These are phyloP conservation scores for Pluvialis apricaria DNA, from an alignment of 2,113 vertebrate species.

Conservation along the genomic window DNA sequence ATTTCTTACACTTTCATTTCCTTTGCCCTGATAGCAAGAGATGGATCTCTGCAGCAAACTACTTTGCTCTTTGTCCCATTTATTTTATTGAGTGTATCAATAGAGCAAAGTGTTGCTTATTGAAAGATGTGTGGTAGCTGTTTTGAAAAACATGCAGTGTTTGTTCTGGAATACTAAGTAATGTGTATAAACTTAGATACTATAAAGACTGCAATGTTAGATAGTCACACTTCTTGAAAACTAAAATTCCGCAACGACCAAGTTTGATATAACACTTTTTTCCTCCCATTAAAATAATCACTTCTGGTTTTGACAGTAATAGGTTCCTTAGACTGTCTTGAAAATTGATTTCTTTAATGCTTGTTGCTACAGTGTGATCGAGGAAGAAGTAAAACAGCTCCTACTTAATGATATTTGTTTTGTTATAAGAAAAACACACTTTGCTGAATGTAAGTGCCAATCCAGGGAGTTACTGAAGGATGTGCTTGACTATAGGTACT, in stretches of 20 bases:
- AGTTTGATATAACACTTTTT: not conserved
- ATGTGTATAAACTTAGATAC: not conserved
- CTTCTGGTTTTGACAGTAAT: not conserved
- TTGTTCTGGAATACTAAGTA: not conserved
- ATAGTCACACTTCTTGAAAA: not conserved
- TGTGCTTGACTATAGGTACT: not conserved
- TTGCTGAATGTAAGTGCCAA: not conserved
- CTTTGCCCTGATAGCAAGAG: not conserved
- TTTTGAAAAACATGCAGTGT: not conserved
- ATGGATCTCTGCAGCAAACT: not conserved
- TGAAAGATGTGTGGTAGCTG: not conserved
- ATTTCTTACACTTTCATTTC: constrained; percentile 12
- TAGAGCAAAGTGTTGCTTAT: not conserved
- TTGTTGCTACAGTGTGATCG: not conserved
- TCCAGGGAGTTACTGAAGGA: not conserved
- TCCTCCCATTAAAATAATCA: not conserved
- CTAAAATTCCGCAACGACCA: not conserved
- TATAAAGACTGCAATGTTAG: not conserved
- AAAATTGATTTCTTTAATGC: not conserved
- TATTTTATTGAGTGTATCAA: not conserved
- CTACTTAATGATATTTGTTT: not conserved
- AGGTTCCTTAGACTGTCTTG: not conserved
- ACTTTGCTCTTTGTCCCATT: not conserved
- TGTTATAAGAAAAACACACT: not conserved
- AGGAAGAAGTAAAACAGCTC: not conserved